Percentiles rank a stretch among this genome's conserved stretches.
Conservation (phyloP, 2,888 invertebrate species). For the Pristionchus arcanus region DNA sequence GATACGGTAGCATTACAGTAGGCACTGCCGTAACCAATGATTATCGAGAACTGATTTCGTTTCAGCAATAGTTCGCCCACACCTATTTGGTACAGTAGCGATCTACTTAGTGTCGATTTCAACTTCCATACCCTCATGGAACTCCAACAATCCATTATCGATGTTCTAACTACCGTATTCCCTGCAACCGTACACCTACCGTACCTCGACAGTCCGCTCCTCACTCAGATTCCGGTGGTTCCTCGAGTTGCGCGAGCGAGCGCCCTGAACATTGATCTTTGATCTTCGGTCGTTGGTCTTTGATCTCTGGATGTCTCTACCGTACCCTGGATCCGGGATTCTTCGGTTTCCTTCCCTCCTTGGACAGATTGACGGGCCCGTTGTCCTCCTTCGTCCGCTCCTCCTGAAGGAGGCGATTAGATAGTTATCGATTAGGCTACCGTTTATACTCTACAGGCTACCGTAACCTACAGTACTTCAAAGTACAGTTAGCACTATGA, state of each 20-base stretch:
- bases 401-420: neutral
- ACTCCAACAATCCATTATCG: too few species aligned
- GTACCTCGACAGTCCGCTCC: conserved; percentile 22
- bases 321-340: neutral
- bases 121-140: too few species aligned
- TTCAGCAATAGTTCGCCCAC: too few species aligned
- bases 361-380: neutral
- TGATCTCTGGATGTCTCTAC: neutral
- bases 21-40: too few species aligned
- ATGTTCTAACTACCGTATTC: neutral
- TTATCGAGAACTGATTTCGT: neutral
- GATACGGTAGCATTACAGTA: neutral
- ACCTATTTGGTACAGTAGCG: too few species aligned
- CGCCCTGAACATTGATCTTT: conserved; percentile 5
- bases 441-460: neutral
- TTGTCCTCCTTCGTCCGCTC: conserved; percentile 2
- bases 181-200: neutral
- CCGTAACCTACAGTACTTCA: neutral
- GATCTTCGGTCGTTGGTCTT: neutral
- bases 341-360: neutral
- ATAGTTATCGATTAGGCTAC: neutral
- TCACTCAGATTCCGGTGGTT: conserved; percentile 17
- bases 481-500: neutral
- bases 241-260: neutral
- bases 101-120: too few species aligned